phyloP scores from a whole-genome alignment of 2,797 vertebrate species.

The Scolopax bukidnonensis region DNA sequence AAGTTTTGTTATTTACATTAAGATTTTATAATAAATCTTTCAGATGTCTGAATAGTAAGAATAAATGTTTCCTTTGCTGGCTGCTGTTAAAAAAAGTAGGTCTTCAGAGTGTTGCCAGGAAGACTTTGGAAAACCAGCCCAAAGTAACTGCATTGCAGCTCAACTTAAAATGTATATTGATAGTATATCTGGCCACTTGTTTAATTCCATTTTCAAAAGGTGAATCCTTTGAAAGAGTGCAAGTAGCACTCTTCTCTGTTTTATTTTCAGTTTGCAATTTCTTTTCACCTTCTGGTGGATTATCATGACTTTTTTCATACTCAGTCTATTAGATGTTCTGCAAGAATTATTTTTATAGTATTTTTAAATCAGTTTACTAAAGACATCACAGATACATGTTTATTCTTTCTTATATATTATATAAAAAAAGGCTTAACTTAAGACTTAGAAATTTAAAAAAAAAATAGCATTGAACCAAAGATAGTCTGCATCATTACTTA shows the following conservation, averaged over 20 bases:
- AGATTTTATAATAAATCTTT: conserved; percentile 52
- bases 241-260: neutral
- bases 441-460: neutral
- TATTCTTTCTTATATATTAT: neutral
- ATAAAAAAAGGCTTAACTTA: neutral
- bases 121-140: conserved; percentile 20
- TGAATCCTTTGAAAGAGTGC: neutral
- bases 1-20: conserved; percentile 51
- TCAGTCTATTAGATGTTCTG: neutral
- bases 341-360: neutral
- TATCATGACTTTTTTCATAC: neutral
- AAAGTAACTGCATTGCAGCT: neutral
- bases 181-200: neutral
- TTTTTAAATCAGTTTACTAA: neutral
- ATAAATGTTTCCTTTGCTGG: conserved; percentile 23
- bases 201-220: neutral
- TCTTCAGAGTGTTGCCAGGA: conserved; percentile 37
- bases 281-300: neutral
- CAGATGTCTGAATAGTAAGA: conserved; percentile 29
- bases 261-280: neutral
- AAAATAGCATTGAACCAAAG: neutral
- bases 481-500: neutral
- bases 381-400: neutral
- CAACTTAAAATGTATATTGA: neutral
- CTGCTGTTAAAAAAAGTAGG: conserved; percentile 31